Evolutionary conservation across 2,888 invertebrate genomes (phyloP), one percentile per base, ranked within the genome.

Genomic region (Lasioglossum zephyrum): DNA sequence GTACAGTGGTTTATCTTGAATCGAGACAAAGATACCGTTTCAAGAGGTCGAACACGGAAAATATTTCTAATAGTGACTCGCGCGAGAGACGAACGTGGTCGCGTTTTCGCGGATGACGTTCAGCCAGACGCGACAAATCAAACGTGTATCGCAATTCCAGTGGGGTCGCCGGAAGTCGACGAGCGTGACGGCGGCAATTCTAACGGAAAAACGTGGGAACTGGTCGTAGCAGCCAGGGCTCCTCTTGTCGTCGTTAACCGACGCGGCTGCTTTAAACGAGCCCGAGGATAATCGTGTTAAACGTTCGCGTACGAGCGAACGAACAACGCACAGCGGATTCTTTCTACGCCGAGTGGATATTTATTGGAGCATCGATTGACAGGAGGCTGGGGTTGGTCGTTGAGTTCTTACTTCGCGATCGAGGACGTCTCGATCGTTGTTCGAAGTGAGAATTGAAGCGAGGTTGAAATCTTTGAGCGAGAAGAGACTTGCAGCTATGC

Each of bases 161-260:
- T 94, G 94, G 94, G 94, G 94, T 94, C 93, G 90, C 92, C 94
- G 93, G 93, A 94, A 93, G 93, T 94, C 91, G 87, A 91, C 91
- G 89, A 93, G 93, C 94, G 93, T 94, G 94, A 94, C 94, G 93
- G 89, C 80, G 83, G 79, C 77, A 69, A 88, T 88, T 92, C 92
- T 93, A 95, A 95, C 95, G 95, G 95, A 95, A 95, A 95, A 95
- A 94, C 95, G 95, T 95, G 95, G 95, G 95, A 95, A 95, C 94
- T 79, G 44, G 44, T 44, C 57, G 73, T 76, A 53, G 63, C 49
- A 63, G 77, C 9, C 70, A 70, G 39, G 74, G 26, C 73, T 70
- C 75, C 77, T 41, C 69, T 75, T 60, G 73, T 77, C 82, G 79
- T 87, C 86, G 79, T 87, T 88, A 88, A 81, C 73, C n/a, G 53